Evolutionary conservation across 2,113 vertebrate species (phyloP).

Genomic region (Melanerpes aurifrons): DNA sequence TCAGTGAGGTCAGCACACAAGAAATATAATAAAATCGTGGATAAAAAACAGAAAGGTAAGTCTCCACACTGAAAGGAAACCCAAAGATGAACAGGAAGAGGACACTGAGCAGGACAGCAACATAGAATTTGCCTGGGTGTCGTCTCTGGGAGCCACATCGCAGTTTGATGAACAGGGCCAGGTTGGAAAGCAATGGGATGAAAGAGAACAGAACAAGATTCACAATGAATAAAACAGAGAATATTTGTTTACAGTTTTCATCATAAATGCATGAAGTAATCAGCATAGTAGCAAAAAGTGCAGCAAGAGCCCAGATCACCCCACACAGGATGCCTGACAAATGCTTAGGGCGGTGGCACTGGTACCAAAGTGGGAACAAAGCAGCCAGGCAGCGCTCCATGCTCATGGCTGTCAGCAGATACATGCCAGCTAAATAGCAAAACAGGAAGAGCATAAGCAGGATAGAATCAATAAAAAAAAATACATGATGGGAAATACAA

Average conservation of each 20-base stretch:
- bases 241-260: too few species aligned
- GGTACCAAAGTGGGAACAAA: background rate
- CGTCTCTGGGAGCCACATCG: background rate
- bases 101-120: background rate
- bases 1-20: too few species aligned
- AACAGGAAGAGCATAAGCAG: too few species aligned
- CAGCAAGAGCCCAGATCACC: background rate
- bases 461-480: too few species aligned
- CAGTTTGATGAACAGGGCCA: background rate
- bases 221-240: too few species aligned
- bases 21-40: too few species aligned
- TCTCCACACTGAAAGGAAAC: background rate
- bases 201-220: background rate
- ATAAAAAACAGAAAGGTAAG: too few species aligned
- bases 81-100: background rate
- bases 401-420: background rate
- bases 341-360: background rate
- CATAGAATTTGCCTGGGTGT: background rate
- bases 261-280: too few species aligned
- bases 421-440: background rate
- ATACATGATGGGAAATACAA: too few species aligned
- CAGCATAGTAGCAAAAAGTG: background rate
- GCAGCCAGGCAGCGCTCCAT: background rate
- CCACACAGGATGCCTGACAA: background rate
- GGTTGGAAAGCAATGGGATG: background rate